Conservation (phyloP, 2,888 invertebrate genomes). For the Hecatera dysodea region DNA sequence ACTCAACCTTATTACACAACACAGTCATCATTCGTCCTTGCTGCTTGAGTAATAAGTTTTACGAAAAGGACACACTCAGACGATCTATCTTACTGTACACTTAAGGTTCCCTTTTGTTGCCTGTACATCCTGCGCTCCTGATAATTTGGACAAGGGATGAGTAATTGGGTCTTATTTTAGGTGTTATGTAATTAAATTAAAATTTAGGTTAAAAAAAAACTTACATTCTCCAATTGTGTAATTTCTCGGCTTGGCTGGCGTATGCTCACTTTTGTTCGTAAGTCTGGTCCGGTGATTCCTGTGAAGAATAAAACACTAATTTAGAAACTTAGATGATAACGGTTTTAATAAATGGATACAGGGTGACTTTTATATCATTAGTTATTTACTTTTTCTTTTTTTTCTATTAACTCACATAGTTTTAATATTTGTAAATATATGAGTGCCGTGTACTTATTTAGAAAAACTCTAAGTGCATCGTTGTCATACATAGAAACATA, state of each 20-base stretch:
- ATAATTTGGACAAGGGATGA: conserved; percentile 12
- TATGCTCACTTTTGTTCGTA: conserved; percentile 66
- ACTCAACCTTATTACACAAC: background rate
- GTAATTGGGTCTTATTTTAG: conserved; percentile 13
- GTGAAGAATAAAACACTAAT: conserved; percentile 14
- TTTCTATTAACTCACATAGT: no score
- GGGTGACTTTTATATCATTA: no score
- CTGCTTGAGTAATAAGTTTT: background rate
- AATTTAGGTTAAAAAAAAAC: conserved; percentile 21
- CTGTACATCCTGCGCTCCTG: conserved; percentile 12
- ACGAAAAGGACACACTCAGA: conserved; percentile 5
- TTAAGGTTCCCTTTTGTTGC: conserved; percentile 14
- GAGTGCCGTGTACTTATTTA: no score
- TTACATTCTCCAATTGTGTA: conserved; percentile 66
- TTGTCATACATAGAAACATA: no score
- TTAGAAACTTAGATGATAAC: background rate
- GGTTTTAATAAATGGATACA: background rate
- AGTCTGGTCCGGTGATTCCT: conserved; percentile 71
- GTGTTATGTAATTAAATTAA: conserved; percentile 13
- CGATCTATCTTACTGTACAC: background rate
- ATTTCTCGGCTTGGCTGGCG: conserved; percentile 61
- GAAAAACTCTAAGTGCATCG: no score
- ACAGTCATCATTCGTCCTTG: background rate
- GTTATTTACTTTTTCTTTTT: no score
- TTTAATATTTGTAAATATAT: no score